Evolutionary conservation across 2,113 vertebrate genomes (phyloP), one percentile per base, ranked within the genome.

Genomic region (Oplegnathus fasciatus): DNA sequence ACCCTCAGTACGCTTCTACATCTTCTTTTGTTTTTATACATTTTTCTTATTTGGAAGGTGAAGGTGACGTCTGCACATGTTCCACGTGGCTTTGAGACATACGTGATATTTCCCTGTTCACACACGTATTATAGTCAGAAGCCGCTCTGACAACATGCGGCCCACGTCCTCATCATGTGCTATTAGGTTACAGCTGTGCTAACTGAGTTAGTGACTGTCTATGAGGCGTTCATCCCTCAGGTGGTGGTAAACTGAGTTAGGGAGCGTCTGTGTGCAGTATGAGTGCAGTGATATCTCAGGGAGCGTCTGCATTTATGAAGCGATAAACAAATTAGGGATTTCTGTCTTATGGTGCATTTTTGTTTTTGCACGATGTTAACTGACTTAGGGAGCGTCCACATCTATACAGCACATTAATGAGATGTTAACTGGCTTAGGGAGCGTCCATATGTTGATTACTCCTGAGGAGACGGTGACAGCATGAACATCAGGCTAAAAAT

Each of bases 131-230:
- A 52, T 18, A 22, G 50, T 18, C 17, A 48, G 46, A 1, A 1
- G 46, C 46, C 48, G 17, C 69, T 17, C 40, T 58, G 0, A 11
- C 52, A 67, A 13, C 67, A 30, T 2, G 24, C 75, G 1, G 11
- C 26, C 64, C 62, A 37, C 42, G 32, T 42, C 48, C 68, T 87
- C 75, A 72, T 55, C 26, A 2, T 0, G 28, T 46, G 55, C 64
- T 58, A 85, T 79, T 42, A 13, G 22, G 22, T 88, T 70, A 78
- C 32, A 66, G 78, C 24, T 0, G 54, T 0, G 18, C 44, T 84
- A 84, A 89, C 48, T 9, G 26, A 69, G 81, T 89, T 74, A 84
- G 57, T 9, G 78, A 24, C 9, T 0, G 78, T 85, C 78, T 70
- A 6, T 17, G 0, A 22, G 78, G n/a, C 37, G 32, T 14, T 4